These are phyloP conservation scores for Australoheros scitulus DNA, from an alignment of 2,113 vertebrate species.

Conservation along the genomic window DNA sequence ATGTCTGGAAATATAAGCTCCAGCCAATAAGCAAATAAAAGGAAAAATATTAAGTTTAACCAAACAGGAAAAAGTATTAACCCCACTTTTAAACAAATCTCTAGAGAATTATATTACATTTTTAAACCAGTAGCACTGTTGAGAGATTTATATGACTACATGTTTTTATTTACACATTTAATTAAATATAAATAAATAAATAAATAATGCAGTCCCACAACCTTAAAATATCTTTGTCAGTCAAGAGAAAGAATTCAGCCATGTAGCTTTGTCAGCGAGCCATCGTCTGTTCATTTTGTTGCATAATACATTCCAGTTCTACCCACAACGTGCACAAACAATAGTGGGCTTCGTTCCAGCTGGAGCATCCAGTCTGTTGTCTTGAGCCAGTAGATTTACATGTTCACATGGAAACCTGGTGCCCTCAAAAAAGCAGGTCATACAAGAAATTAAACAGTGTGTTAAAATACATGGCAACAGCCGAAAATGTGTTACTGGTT, in stretches of 20 bases:
- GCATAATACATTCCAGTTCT: constrained; percentile 45
- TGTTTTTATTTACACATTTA: constrained; percentile 7
- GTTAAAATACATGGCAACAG: not conserved
- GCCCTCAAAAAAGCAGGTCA: not conserved
- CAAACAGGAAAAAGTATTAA: not conserved
- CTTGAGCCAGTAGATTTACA: not conserved
- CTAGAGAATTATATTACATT: not conserved
- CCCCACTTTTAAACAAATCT: not conserved
- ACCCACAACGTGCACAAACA: constrained; percentile 44
- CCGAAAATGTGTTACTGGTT: not conserved
- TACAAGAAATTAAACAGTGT: not conserved
- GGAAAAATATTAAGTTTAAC: not conserved
- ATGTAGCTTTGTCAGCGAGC: constrained; percentile 35
- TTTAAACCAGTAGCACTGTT: not conserved
- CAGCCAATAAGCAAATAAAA: not conserved
- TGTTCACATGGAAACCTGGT: not conserved
- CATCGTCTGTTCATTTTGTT: constrained; percentile 19
- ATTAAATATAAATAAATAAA: not conserved
- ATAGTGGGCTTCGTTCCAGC: constrained; percentile 25
- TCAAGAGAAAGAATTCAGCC: constrained; percentile 28
- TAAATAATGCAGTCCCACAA: not conserved
- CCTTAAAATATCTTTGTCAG: constrained; percentile 15
- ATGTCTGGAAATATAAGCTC: constrained; percentile 3
- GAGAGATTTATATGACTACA: not conserved
- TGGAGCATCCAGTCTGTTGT: not conserved